Percentiles rank a stretch among this genome's conserved stretches.
Evolutionary conservation across 2,888 invertebrate species (phyloP).

Genomic region (Colostygia pectinataria): DNA sequence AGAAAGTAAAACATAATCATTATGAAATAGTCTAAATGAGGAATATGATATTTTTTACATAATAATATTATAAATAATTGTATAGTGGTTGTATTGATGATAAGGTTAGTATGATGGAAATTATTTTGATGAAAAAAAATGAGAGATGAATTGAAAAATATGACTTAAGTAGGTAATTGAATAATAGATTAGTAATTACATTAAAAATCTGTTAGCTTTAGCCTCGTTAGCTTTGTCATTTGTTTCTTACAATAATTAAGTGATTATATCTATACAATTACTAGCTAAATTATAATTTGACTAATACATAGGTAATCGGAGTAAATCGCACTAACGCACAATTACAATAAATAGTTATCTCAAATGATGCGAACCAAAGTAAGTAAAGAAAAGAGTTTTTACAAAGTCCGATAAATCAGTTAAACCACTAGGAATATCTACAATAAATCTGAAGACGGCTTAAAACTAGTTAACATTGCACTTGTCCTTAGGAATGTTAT

Average conservation of each 20-base stretch:
- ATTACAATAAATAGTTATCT: slow-evolving; percentile 39
- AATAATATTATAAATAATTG: too few species aligned
- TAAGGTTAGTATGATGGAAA: neutral
- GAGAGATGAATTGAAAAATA: slow-evolving; percentile 7
- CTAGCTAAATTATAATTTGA: slow-evolving; percentile 66
- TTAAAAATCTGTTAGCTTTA: slow-evolving; percentile 42
- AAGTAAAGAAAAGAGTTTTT: slow-evolving; percentile 24
- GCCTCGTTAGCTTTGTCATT: slow-evolving; percentile 76
- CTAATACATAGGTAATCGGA: slow-evolving; percentile 77
- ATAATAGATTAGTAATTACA: slow-evolving; percentile 30
- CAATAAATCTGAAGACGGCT: slow-evolving; percentile 66
- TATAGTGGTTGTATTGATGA: slow-evolving; percentile 6
- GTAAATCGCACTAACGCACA: slow-evolving; percentile 58
- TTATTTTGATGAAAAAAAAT: slow-evolving; percentile 1
- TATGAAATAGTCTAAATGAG: neutral
- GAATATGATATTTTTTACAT: slow-evolving; percentile 1
- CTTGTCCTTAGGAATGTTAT: slow-evolving; percentile 81
- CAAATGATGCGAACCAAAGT: slow-evolving; percentile 14
- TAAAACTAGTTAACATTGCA: slow-evolving; percentile 84
- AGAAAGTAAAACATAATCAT: neutral
- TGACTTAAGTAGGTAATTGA: slow-evolving; percentile 13
- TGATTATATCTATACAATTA: slow-evolving; percentile 58
- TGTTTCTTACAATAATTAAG: slow-evolving; percentile 53
- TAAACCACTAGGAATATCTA: slow-evolving; percentile 67
- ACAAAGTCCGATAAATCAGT: slow-evolving; percentile 25